Evolutionary conservation across 2,113 vertebrate genomes (phyloP), one percentile per base, ranked within the genome.

Genomic region (Pteronura brasiliensis): DNA sequence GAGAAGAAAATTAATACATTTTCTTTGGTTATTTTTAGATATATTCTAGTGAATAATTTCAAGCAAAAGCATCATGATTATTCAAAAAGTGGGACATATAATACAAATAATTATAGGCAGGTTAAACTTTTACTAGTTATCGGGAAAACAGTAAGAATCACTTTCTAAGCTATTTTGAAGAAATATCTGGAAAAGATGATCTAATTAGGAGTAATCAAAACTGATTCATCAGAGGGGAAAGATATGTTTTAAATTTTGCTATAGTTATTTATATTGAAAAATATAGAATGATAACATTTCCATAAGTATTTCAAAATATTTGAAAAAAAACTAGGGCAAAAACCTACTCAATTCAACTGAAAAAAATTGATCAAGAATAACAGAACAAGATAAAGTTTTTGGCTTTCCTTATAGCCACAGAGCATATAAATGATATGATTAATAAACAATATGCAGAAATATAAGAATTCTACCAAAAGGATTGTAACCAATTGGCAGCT

Each of bases 11-110:
- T 92, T 80, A 96, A 90, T 74, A 79, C 31, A 65, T 74, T 92
- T 95, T 88, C 67, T 96, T 96, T 83, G 29, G 59, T 84, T 97
- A 94, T 95, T 95, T 97, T 97, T 93, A 96, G 96, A 87, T 82
- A 85, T 94, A 59, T 34, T 90, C 69, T 31, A 85, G 82, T 95
- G 86, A 93, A 93, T 97, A 94, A 88, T 95, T 90, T 95, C 25
- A 63, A 93, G 65, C 27, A 86, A 95, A 84, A 65, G 92, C 69
- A 96, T 80, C 88, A 90, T 80, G 47, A 76, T 95, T 96, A 86
- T 93, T 97, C 42, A 81, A 72, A 96, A 96, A 93, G 49, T 85
- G 25, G 77, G 92, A 52, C 71, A 89, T 88, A 85, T 39, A 80
- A 94, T 71, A 25, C 15, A 47, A 92, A 81, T 95, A 91, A 95